Evolutionary conservation across 2,888 invertebrate genomes (phyloP), one percentile per base, ranked within the genome.

Genomic region (Charanyca ferruginea): DNA sequence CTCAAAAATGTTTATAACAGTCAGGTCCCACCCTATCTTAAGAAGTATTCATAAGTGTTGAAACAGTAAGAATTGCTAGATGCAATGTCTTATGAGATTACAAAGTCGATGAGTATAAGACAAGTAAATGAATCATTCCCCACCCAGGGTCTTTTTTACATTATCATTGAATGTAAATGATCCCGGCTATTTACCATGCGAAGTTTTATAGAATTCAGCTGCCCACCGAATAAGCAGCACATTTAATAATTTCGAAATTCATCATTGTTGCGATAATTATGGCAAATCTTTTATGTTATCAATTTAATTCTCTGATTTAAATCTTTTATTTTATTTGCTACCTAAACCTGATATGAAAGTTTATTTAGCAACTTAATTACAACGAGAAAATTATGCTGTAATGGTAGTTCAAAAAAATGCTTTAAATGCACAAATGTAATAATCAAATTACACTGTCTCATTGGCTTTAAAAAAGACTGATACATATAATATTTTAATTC

Each of bases 381-480:
- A 32, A 22, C 11, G 5, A 38, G 4, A 28, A 35, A 47, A 25
- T 51, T 35, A 35, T 22, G 49, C n/a, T 22, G n/a, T n/a, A n/a
- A n/a, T n/a, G n/a, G 25, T 41, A 51, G 11, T 22, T 11, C 23
- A 8, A 2, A 51, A 48, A 25, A 42, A 22, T 53, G 61, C 28
- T 55, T 53, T 63, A 38, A 59, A 51, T 54, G 25, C 49, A n/a
- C 23, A 73, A 45, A 35, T 25, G 9, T 60, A 62, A 49, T n/a
- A 35, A 20, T n/a, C 18, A 59, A n/a, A 42, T 48, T 64, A 57
- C 45, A 66, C 65, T 35, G 23, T 70, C 18, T 70, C 18, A 47
- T 77, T 76, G 67, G 72, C 66, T 66, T 65, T 65, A 76, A 66
- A 66, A 41, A 77, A 77, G 77, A 77, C 77, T 77, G 77, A 77